These are phyloP conservation scores for Scaptomyza tumidula DNA, from an alignment of 2,888 invertebrate genomes.

Conservation along the genomic window DNA sequence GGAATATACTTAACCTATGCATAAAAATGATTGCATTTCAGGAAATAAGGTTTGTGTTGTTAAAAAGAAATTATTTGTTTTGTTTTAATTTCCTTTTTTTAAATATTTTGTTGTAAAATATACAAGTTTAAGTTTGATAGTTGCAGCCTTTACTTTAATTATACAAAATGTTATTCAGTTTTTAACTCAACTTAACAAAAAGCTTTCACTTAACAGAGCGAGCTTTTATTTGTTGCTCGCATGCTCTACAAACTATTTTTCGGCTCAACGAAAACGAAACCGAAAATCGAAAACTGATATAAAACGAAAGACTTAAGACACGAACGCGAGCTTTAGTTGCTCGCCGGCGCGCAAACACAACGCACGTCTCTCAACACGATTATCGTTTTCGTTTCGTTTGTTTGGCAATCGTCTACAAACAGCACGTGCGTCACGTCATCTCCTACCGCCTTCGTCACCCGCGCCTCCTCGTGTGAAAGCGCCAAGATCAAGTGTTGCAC, in stretches of 20 bases:
- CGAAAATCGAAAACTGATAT: conserved; percentile 19
- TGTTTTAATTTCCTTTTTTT: too few species aligned
- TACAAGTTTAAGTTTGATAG: too few species aligned
- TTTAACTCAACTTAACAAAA: not conserved
- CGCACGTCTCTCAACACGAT: conserved; percentile 51
- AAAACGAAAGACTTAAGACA: conserved; percentile 69
- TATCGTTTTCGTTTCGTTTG: not conserved
- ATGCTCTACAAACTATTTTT: conserved; percentile 25
- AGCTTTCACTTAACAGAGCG: conserved; percentile 7
- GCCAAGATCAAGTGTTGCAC: conserved; percentile 51
- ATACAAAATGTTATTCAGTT: too few species aligned
- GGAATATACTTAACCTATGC: not conserved
- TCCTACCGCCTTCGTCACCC: conserved; percentile 22
- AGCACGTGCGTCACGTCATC: conserved; percentile 5
- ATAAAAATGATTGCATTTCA: too few species aligned
- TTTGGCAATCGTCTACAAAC: not conserved
- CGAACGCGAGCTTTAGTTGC: conserved; percentile 70
- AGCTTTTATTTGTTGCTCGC: conserved; percentile 36
- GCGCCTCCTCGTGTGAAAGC: conserved; percentile 44
- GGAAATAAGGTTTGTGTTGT: not conserved
- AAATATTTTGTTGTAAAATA: too few species aligned
- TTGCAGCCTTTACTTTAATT: too few species aligned
- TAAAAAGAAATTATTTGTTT: not conserved
- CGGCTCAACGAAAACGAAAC: conserved; percentile 5
- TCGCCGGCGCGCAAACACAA: conserved; percentile 65